Evolutionary conservation across 1,140 invertebrate species (phyloP).

Genomic region (Drosophila carrolli): DNA sequence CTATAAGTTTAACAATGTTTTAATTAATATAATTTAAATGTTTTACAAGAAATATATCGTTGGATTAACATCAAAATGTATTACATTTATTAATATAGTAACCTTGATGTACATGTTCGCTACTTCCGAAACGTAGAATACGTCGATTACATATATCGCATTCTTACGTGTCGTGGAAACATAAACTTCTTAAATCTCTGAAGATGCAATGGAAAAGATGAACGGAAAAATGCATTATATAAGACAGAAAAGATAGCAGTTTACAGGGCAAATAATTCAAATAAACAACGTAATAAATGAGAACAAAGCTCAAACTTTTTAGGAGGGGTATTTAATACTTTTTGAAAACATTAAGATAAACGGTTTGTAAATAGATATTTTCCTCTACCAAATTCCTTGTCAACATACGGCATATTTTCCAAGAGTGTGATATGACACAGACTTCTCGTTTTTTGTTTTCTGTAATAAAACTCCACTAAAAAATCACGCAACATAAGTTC

Average conservation of each 20-base stretch:
- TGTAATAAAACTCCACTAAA: slow-evolving; percentile 23
- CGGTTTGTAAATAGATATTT: slow-evolving; percentile 13
- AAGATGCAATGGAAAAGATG: background rate
- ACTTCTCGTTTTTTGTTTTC: background rate
- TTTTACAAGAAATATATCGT: too few relatives aligned
- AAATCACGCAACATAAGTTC: slow-evolving; percentile 6
- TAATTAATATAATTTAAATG: too few relatives aligned
- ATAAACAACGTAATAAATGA: background rate
- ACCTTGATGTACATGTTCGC: too few relatives aligned
- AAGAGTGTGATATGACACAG: slow-evolving; percentile 3
- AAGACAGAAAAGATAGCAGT: background rate
- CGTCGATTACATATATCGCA: background rate
- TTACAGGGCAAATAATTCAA: background rate
- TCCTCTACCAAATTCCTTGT: background rate
- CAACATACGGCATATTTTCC: background rate
- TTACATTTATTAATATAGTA: too few relatives aligned
- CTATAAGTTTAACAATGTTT: background rate
- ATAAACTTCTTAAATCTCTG: background rate
- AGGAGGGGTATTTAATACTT: slow-evolving; percentile 5
- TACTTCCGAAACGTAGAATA: too few relatives aligned
- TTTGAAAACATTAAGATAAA: background rate
- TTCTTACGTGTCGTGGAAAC: slow-evolving; percentile 9
- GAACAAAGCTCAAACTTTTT: background rate
- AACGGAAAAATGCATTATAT: background rate
- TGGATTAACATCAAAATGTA: too few relatives aligned